Evolutionary conservation across 2,797 vertebrate genomes (phyloP), one percentile per base, ranked within the genome.

Genomic region (Poeciliopsis infans): DNA sequence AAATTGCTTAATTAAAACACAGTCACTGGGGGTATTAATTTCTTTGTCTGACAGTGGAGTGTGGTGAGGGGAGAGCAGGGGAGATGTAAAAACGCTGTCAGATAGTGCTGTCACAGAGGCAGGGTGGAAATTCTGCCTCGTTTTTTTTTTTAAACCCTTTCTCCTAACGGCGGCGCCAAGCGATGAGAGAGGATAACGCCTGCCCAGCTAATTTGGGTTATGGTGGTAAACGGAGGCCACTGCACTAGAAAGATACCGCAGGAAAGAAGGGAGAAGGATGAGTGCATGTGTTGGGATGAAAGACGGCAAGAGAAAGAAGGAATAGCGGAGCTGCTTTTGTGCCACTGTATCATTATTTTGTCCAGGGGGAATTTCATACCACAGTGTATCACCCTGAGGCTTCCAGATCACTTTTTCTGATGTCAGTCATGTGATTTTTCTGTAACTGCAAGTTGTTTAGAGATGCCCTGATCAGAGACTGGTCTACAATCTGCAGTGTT

Each of bases 1-100:
- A 99, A 99, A 99, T 99, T 99, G 98, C 98, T 99, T 99, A 99
- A 99, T 99, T 99, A 99, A 99, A 99, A 99, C 98, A 99, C 97
- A 99, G 98, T 99, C 98, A 99, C 98, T 99, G 97, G 97, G 97
- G 97, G 98, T 99, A 99, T 99, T 99, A 97, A 99, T 99, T 99
- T 99, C 98, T 98, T 97, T 99, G 97, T 98, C 97, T 99, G 97
- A 97, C 97, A 97, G 97, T 96, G 97, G 96, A 98, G 97, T 96
- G 96, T 96, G 96, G 97, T 96, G 97, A 97, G 97, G 97, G 97
- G 97, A 95, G 96, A 94, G 96, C 96, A 96, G 97, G 96, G 97
- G 97, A 97, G 97, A 97, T 97, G 97, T 98, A 97, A 97, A 71
- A 98, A 97, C 96, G 97, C 96, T 98, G 97, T 98, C 97, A 98